Conservation (phyloP, 2,113 vertebrate genomes). For the Nothobranchius furzeri region DNA sequence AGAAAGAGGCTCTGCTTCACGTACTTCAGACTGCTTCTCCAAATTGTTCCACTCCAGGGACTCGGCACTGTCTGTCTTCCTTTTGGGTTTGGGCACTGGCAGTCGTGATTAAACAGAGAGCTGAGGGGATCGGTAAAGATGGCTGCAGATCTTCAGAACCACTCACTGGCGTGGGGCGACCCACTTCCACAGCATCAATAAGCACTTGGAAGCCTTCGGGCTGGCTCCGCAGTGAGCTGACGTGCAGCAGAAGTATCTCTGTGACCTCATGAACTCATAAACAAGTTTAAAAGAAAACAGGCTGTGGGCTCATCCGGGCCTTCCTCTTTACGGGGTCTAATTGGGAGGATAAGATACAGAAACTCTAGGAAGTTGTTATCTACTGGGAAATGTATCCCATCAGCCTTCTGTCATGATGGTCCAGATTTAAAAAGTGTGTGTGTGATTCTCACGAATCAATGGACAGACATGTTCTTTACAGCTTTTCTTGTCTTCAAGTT, state of each 20-base stretch:
- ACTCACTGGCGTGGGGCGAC: conserved; percentile 35
- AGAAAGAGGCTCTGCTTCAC: conserved; percentile 42
- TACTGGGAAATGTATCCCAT: neutral
- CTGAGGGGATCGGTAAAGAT: conserved; percentile 33
- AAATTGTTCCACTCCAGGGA: conserved; percentile 35
- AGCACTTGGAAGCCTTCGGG: conserved; percentile 10
- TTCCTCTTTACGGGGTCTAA: neutral
- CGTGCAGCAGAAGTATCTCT: neutral
- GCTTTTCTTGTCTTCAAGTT: too few relatives aligned
- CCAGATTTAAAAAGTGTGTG: too few relatives aligned
- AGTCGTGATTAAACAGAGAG: conserved; percentile 50
- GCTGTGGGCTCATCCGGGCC: neutral
- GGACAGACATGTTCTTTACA: too few relatives aligned
- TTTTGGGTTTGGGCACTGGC: conserved; percentile 36
- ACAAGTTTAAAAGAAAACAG: conserved; percentile 9
- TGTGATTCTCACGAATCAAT: too few relatives aligned
- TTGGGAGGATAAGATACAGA: neutral
- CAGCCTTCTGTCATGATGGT: too few relatives aligned
- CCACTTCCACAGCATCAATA: conserved; percentile 50
- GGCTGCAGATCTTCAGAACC: conserved; percentile 24
- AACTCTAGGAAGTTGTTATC: neutral
- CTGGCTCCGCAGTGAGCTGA: conserved; percentile 11
- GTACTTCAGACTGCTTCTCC: conserved; percentile 24
- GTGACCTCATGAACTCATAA: neutral
- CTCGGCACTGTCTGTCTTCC: conserved; percentile 14